Percentiles rank a stretch among this genome's conserved stretches.
Conservation (phyloP, 2,797 vertebrate species). For the Labroides dimidiatus region DNA sequence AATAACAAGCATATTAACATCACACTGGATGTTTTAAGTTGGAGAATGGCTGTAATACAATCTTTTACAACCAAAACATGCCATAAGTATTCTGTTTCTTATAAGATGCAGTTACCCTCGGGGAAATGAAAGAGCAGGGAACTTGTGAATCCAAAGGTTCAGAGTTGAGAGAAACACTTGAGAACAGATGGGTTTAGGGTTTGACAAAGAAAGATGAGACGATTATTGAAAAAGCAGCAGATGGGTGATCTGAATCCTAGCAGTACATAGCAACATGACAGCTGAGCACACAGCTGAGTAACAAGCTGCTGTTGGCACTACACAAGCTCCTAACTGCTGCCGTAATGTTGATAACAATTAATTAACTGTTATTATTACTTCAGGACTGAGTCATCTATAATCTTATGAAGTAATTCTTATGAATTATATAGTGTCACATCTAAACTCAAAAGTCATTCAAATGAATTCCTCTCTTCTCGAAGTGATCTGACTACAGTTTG, state of each 20-base stretch:
- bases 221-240: constrained; percentile 20
- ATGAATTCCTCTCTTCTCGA: no score
- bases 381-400: background rate
- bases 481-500: no score
- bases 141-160: background rate
- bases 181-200: constrained; percentile 5
- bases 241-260: constrained; percentile 42
- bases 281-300: constrained; percentile 32
- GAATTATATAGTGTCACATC: background rate
- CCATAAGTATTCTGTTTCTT: no score
- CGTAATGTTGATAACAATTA: background rate
- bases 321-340: background rate
- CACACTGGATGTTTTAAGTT: no score
- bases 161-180: constrained; percentile 3
- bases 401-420: background rate
- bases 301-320: constrained; percentile 31
- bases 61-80: no score
- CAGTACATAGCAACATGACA: constrained; percentile 42
- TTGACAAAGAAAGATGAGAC: background rate
- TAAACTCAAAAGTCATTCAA: background rate
- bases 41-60: no score
- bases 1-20: no score
- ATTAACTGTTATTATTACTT: background rate
- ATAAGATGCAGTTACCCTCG: no score
- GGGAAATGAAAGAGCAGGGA: no score